Conservation (phyloP, 2,113 vertebrate species). For the Mustela nigripes region DNA sequence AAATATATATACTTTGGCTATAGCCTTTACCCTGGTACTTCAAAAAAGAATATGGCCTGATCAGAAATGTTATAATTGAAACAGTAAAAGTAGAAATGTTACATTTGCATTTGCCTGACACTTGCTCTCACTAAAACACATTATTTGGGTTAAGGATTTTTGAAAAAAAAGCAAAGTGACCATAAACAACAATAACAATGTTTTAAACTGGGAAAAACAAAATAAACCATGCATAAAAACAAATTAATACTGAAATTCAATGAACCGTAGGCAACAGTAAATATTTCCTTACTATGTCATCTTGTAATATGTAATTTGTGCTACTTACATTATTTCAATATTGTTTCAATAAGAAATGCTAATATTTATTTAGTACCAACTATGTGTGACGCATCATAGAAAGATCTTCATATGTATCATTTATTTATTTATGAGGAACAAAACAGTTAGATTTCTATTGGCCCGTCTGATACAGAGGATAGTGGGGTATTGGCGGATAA, state of each 20-base stretch:
- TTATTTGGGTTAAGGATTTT: neutral
- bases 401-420: neutral
- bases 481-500: slow-evolving; percentile 67
- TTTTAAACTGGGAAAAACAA: slow-evolving; percentile 33
- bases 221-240: slow-evolving; percentile 18
- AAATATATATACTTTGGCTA: neutral
- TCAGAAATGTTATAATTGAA: neutral
- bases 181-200: neutral
- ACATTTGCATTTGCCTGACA: neutral
- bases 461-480: slow-evolving; percentile 70
- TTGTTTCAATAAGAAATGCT: slow-evolving; percentile 18
- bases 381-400: neutral
- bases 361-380: neutral
- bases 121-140: neutral
- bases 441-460: neutral
- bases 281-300: neutral
- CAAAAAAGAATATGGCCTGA: neutral
- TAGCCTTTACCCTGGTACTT: neutral
- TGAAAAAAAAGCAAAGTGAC: slow-evolving; percentile 1
- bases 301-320: neutral
- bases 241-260: neutral
- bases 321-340: neutral
- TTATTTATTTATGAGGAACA: neutral
- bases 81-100: neutral
- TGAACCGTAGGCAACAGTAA: neutral